A percentile compares a stretch with the other conserved stretches of the same genome.
Evolutionary conservation across 2,888 invertebrate species (phyloP).

Genomic region (Petrophora chlorosata): DNA sequence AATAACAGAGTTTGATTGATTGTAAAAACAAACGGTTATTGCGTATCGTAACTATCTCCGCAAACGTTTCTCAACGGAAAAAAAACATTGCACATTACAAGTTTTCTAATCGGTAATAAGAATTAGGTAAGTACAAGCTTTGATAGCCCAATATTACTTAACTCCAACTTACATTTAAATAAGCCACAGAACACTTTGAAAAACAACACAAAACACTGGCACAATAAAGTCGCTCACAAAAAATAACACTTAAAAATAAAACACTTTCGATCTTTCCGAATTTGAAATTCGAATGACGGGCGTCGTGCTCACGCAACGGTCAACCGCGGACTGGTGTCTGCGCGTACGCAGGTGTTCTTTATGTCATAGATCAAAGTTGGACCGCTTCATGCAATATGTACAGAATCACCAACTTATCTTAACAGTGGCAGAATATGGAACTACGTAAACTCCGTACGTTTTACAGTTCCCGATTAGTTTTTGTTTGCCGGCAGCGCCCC

Average conservation of each 20-base stretch:
- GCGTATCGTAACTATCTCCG: no score
- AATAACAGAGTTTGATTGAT: no score
- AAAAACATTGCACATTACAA: conserved; percentile 14
- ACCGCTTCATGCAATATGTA: conserved; percentile 52
- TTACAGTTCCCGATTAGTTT: no score
- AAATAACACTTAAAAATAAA: conserved; percentile 12
- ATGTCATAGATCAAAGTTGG: conserved; percentile 57
- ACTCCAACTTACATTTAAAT: conserved; percentile 13
- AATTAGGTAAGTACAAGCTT: conserved; percentile 21
- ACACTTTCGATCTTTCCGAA: conserved; percentile 18
- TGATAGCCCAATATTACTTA: conserved; percentile 17
- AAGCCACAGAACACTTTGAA: conserved; percentile 3
- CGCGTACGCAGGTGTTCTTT: conserved; percentile 60
- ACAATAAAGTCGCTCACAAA: conserved; percentile 20
- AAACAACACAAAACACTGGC: conserved; percentile 11
- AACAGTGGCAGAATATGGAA: no score
- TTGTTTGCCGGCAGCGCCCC: no score
- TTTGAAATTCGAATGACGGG: conserved; percentile 20
- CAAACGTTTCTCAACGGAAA: conserved; percentile 10
- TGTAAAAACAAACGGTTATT: background rate
- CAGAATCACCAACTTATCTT: conserved; percentile 14
- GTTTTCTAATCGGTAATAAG: conserved; percentile 20
- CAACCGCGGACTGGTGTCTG: conserved; percentile 45
- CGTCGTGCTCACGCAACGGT: conserved; percentile 34
- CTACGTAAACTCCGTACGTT: no score